Base-by-base conservation (phyloP, 2,888 invertebrate genomes). In the Muscina levida region DNA sequence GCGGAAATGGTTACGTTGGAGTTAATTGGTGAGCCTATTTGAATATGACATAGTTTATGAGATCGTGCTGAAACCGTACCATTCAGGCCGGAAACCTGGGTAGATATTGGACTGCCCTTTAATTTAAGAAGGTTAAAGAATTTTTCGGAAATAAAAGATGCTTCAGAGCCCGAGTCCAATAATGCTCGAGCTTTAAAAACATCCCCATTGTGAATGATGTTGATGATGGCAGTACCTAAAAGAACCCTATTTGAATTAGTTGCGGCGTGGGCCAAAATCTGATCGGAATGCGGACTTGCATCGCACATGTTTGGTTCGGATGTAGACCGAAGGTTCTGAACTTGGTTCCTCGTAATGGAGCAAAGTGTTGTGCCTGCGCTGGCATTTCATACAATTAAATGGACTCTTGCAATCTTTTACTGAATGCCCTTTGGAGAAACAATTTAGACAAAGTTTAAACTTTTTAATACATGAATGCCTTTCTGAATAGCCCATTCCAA, bases 81-180 rank as follows among this genome's bases (percentile, higher is more conserved):
- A n/a, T 70, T 56, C 15, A 56, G 22, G n/a, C 56, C 68, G 2
- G 74, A 74, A 24, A 72, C 67, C 26, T 72, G 53, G 1, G 72
- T 65, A 31, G 57, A 37, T 2, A 70, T 56, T 10, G 48, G n/a
- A 8, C 37, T 42, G 37, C 15, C 78, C 22, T 70, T 75, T 3
- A 82, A 24, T n/a, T 71, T 76, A 2, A 72, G 42, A 10, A 79
- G 37, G 1, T 44, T 46, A 22, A 65, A 77, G 1, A 82, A 56
- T 1, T 17, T 11, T 22, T 78, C 77, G 26, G 77, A 77, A 17
- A 82, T 75, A 39, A 82, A 79, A 0, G 72, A 79, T 2, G 37
- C 72, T 13, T 81, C 77, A 15, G 72, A 79, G 1, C 79, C 75
- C 0, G 79, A 75, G 17, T 79, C 77, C 39, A 79, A 72, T 10